Base-by-base conservation (phyloP, 2,888 invertebrate species). In the Pseudoips prasinana region DNA sequence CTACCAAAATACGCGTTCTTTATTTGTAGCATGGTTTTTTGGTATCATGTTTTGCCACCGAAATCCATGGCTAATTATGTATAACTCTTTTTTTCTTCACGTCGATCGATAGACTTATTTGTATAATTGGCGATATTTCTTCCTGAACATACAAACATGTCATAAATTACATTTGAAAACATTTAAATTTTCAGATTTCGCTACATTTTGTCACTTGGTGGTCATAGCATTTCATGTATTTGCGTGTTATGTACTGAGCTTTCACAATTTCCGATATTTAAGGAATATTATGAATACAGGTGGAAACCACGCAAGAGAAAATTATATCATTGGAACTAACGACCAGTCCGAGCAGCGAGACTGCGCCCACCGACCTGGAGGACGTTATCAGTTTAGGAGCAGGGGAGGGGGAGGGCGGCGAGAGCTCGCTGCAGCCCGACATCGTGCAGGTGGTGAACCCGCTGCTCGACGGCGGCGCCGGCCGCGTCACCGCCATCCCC, bases 291-390 rank as follows among this genome's bases (percentile, higher is more conserved):
- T 57, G 7, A 42, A 36, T 45, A 35, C 78, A 95, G 96, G 96
- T 96, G 78, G 96, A 96, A 91, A 96, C 96, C 44, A 93, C 96
- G 47, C 94, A 95, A 84, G 96, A 96, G 86, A 96, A 96, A 89
- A 96, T 96, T 61, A 95, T 96, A 83, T 96, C 96, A 37, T 85
- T 96, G 81, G 96, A 96, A 84, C 84, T 96, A 72, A 94, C 94
- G 44, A 92, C 90, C 73, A 88, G 91, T 82, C 87, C 92, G 54
- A 73, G 90, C 59, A 91, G 91, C 39, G 91, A 91, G 58, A 90
- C 90, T 10, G 90, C 91, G 37, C 83, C 90, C 22, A 57, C 83
- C 36, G 64, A 84, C 46, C 48, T 89, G 46, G 73, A 79, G 59
- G 57, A 39, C 11, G 66, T 63, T 43, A 56, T 81, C 46, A 74